Percentiles rank a stretch among this genome's conserved stretches.
Evolutionary conservation across 2,797 vertebrate species (phyloP).

Genomic region (Phalanger gymnotis): DNA sequence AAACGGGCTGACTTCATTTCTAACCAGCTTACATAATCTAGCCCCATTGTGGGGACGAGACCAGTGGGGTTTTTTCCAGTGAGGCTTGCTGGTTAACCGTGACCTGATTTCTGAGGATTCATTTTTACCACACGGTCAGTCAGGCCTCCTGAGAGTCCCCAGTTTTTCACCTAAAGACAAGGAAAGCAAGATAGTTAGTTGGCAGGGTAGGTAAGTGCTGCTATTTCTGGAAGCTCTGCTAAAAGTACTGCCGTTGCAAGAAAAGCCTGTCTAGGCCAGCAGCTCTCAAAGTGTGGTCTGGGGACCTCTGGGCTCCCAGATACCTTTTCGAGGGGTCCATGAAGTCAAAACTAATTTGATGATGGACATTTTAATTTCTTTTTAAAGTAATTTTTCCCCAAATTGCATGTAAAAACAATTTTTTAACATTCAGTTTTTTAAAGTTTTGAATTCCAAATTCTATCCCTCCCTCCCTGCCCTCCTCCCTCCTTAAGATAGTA

Average conservation of each 20-base stretch:
- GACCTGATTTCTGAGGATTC: constrained; percentile 69
- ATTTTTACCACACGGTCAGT: neutral
- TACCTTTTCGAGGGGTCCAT: neutral
- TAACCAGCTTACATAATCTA: constrained; percentile 1
- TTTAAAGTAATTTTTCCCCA: neutral
- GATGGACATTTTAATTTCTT: neutral
- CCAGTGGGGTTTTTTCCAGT: neutral
- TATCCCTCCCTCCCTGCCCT: neutral
- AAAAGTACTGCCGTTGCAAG: neutral
- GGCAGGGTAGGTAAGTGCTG: neutral
- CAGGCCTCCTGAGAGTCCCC: neutral
- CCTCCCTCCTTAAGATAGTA: neutral
- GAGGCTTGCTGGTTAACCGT: constrained; percentile 1
- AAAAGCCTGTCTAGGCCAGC: neutral
- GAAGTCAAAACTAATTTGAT: neutral
- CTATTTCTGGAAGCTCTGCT: constrained; percentile 4
- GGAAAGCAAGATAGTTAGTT: neutral
- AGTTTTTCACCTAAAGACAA: neutral
- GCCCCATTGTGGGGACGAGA: constrained; percentile 27
- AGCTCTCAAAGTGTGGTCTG: neutral
- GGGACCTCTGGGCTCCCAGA: neutral
- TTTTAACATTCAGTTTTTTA: neutral
- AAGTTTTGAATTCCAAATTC: neutral
- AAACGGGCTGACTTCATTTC: constrained; percentile 54
- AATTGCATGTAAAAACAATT: neutral